Evolutionary conservation across 2,888 invertebrate genomes (phyloP).

Genomic region (Biston stratarius): DNA sequence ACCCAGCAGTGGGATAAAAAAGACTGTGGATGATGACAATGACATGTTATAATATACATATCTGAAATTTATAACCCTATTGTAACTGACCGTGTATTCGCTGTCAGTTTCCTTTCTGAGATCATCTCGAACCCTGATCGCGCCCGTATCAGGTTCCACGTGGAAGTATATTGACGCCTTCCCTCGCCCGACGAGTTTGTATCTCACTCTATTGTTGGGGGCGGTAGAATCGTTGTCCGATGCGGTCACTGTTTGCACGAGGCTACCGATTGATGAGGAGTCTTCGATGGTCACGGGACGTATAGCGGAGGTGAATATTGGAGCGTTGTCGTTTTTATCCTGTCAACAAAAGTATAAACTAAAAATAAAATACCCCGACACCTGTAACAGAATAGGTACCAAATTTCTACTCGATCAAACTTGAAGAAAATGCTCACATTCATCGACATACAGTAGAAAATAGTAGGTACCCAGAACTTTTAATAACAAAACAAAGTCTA

Average conservation of each 20-base stretch:
- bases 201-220: slow-evolving; percentile 92
- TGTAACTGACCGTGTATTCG: slow-evolving; percentile 91
- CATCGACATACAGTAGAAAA: too few species aligned
- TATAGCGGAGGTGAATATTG: slow-evolving; percentile 93
- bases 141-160: slow-evolving; percentile 94
- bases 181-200: slow-evolving; percentile 93
- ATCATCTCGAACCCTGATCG: slow-evolving; percentile 93
- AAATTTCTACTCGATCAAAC: too few species aligned
- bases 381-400: neutral
- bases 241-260: slow-evolving; percentile 92
- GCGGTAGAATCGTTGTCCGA: slow-evolving; percentile 94
- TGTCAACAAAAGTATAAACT: slow-evolving; percentile 62
- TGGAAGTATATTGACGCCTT: slow-evolving; percentile 95
- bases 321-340: slow-evolving; percentile 96
- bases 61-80: too few species aligned
- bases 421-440: too few species aligned
- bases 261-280: slow-evolving; percentile 92
- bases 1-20: too few species aligned
- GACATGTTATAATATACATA: too few species aligned
- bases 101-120: slow-evolving; percentile 94
- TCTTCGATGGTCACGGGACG: slow-evolving; percentile 94
- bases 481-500: too few species aligned
- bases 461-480: too few species aligned
- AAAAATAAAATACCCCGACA: neutral
- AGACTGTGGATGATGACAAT: too few species aligned